Evolutionary conservation across 53 echinoderm and acorn worm species (phyloP).

Genomic region (Patiria pectinifera): DNA sequence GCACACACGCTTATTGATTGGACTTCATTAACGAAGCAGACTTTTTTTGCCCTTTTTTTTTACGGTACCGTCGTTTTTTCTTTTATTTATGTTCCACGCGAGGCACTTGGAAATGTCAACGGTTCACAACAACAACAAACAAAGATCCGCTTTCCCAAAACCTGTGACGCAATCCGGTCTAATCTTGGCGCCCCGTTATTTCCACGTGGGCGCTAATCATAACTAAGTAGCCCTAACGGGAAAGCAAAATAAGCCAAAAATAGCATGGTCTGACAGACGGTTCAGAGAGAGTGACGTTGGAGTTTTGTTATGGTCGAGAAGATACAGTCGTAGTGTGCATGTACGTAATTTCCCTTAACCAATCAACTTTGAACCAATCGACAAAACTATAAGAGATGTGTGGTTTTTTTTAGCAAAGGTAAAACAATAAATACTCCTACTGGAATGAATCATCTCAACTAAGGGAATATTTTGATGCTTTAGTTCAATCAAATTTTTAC

Average conservation of each 20-base stretch:
- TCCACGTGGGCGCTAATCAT: background rate
- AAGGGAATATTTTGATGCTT: too few relatives aligned
- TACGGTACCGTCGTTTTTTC: too few relatives aligned
- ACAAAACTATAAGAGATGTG: too few relatives aligned
- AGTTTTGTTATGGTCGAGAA: too few relatives aligned
- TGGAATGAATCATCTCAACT: too few relatives aligned
- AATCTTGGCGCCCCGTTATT: background rate
- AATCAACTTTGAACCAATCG: background rate
- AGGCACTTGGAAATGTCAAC: constrained; percentile 30
- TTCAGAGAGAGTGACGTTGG: background rate
- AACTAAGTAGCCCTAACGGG: background rate
- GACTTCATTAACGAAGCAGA: background rate
- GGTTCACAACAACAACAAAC: constrained; percentile 21
- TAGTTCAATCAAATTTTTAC: too few relatives aligned
- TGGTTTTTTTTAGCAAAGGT: too few relatives aligned
- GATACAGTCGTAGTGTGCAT: background rate
- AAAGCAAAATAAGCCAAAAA: constrained; percentile 9
- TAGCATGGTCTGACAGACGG: background rate
- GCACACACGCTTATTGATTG: background rate
- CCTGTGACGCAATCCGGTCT: constrained; percentile 17
- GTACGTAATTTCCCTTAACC: background rate
- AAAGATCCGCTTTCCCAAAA: background rate
- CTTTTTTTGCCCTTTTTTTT: background rate
- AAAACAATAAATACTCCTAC: too few relatives aligned
- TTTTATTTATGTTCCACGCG: background rate